phyloP scores from a whole-genome alignment of 2,797 vertebrate genomes.

The Pseudochromis fuscus region DNA sequence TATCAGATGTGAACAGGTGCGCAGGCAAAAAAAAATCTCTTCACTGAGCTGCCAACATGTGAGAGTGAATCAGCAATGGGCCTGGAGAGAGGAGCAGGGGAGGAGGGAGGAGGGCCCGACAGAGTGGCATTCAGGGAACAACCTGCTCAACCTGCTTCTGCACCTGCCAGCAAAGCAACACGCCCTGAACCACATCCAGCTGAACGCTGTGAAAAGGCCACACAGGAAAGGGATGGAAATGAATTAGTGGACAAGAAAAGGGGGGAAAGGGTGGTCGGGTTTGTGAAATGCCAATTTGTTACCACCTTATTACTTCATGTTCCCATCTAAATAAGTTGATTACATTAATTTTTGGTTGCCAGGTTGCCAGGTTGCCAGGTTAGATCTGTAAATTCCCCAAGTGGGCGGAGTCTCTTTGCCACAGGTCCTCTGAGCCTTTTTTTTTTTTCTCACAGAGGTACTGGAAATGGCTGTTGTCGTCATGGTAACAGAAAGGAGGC shows the following conservation, averaged over 20 bases:
- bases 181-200: slow-evolving; percentile 58
- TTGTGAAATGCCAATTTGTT: slow-evolving; percentile 4
- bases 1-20: slow-evolving; percentile 78
- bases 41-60: slow-evolving; percentile 63
- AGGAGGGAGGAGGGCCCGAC: slow-evolving; percentile 63
- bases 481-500: slow-evolving; percentile 75
- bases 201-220: slow-evolving; percentile 40
- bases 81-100: slow-evolving; percentile 31
- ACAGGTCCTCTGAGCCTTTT: slow-evolving; percentile 64
- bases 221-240: slow-evolving; percentile 20
- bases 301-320: slow-evolving; percentile 17
- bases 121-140: slow-evolving; percentile 65
- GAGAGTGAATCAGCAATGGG: slow-evolving; percentile 75
- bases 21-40: slow-evolving; percentile 70
- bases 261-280: not conserved
- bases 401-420: slow-evolving; percentile 64
- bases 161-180: slow-evolving; percentile 77
- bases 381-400: slow-evolving; percentile 52
- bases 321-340: slow-evolving; percentile 26
- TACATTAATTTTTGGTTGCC: slow-evolving; percentile 38
- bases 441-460: not conserved
- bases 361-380: slow-evolving; percentile 50
- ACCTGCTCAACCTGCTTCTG: slow-evolving; percentile 83
- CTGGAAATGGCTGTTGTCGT: slow-evolving; percentile 63
- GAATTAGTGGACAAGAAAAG: not conserved